phyloP scores from a whole-genome alignment of 2,888 invertebrate genomes.

The Deroplatys truncata region DNA sequence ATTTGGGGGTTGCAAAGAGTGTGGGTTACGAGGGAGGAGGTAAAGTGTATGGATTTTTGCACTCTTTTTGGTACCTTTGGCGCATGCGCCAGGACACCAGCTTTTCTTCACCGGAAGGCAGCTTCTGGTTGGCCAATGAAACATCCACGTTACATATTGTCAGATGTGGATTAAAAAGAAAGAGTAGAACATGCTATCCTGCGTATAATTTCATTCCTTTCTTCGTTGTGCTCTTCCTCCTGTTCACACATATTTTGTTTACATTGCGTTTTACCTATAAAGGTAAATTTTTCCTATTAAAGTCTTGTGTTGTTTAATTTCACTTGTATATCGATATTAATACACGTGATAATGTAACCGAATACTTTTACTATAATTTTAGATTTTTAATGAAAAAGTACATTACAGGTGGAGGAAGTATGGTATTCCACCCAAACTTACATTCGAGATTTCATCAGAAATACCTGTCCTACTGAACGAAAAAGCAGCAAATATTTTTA shows the following conservation, averaged over 20 bases:
- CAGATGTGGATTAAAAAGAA: neutral
- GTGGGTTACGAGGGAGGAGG: neutral
- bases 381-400: no score
- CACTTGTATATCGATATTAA: no score
- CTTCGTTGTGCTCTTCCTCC: neutral
- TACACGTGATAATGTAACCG: no score
- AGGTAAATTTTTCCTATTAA: no score
- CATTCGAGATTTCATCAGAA: no score
- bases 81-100: neutral
- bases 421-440: no score
- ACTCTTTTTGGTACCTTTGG: neutral
- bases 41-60: conserved; percentile 1
- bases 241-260: neutral
- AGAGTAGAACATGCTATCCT: neutral
- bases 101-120: neutral
- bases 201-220: neutral
- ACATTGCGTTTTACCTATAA: no score
- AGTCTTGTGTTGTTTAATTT: no score
- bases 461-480: no score
- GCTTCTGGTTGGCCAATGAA: neutral
- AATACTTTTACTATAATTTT: no score
- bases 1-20: neutral
- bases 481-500: no score
- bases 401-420: no score
- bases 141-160: neutral